Evolutionary conservation across 1,140 invertebrate genomes (phyloP), one percentile per base, ranked within the genome.

Genomic region (Drosophila pruinosa): DNA sequence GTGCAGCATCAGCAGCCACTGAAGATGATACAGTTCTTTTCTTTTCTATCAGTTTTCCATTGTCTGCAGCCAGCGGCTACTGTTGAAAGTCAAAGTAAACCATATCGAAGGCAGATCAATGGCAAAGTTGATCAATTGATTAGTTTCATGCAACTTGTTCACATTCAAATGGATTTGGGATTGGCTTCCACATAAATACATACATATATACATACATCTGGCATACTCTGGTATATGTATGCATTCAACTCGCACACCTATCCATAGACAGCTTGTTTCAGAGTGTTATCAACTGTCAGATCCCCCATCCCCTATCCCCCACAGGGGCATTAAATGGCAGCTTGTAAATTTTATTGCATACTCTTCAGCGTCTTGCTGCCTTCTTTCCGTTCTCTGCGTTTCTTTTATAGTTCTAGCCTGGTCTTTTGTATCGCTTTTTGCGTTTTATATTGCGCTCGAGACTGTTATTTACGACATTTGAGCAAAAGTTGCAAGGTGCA

Each of bases 321-420:
- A n/a, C n/a, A n/a, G 45, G 24, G 45, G 45, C 14, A 74, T 64
- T 59, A 74, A 74, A 74, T 39, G 34, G 53, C 63, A 70, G 79
- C 82, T 89, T 85, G 88, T 89, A 83, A 78, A 75, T 72, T 89
- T 89, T 89, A 89, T 89, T 78, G 86, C 80, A 85, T 80, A 79
- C 86, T 85, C 81, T 88, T 81, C 41, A 77, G 81, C 78, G 81
- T 81, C 59, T 71, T 41, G 59, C 48, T 53, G 52, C 15, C 72
- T 79, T 79, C 63, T 71, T 58, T 78, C 69, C 61, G 69, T 5
- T 48, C 36, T 19, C n/a, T 26, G 8, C 15, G n/a, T n/a, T 38
- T 7, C 31, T 62, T 83, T 85, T 69, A 77, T 83, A 52, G 63
- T 53, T 72, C 45, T 72, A 59, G 43, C 43, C 43, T 57, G 43